Conservation (phyloP, 35 echinoderm and acorn worm genomes). For the Anneissia japonica region DNA sequence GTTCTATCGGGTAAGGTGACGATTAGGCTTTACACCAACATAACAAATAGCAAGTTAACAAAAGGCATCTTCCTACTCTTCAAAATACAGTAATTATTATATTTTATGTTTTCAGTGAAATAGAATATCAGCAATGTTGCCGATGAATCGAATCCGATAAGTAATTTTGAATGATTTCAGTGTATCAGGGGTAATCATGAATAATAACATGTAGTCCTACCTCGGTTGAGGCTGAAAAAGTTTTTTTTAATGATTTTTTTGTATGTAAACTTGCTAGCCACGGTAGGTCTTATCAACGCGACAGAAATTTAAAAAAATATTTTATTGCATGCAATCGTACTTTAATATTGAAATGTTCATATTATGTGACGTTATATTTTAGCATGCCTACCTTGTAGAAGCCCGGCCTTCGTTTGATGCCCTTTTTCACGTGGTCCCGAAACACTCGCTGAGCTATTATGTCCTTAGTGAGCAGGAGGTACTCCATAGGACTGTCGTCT, state of each 20-base stretch:
- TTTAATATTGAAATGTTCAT: background rate
- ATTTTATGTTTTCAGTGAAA: no score
- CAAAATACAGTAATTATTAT: no score
- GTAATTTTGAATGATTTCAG: no score
- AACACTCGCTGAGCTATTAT: slow-evolving; percentile 30
- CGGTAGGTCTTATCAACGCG: background rate
- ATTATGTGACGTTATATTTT: no score
- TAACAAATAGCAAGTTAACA: no score
- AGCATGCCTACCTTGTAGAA: slow-evolving; percentile 43
- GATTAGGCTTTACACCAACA: no score
- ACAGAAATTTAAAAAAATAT: background rate
- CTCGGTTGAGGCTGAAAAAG: background rate
- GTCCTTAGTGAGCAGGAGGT: slow-evolving; percentile 22
- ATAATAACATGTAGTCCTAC: background rate
- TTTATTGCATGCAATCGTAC: background rate
- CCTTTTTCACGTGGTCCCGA: slow-evolving; percentile 29
- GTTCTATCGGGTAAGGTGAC: no score
- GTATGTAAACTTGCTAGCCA: background rate
- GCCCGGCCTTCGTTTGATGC: slow-evolving; percentile 38
- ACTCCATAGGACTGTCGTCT: slow-evolving; percentile 5
- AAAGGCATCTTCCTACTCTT: no score
- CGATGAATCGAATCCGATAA: no score
- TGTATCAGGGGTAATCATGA: no score
- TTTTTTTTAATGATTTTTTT: background rate
- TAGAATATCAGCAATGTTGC: no score